Evolutionary conservation across 2,888 invertebrate genomes (phyloP).

Genomic region (Diaphora mendica): DNA sequence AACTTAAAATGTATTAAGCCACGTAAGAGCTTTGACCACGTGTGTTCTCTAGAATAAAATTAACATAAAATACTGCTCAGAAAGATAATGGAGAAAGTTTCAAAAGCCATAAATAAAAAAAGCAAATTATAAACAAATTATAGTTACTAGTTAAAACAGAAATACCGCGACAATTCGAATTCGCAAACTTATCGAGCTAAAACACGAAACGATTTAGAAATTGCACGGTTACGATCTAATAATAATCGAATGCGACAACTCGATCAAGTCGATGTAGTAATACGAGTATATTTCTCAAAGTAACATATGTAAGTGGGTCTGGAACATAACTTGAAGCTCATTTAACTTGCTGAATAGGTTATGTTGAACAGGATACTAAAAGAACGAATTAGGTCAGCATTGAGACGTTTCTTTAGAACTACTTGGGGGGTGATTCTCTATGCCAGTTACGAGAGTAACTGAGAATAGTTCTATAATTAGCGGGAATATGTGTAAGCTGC

Average conservation of each 20-base stretch:
- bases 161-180: not conserved
- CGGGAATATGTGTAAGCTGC: not conserved
- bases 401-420: constrained; percentile 6
- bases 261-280: not conserved
- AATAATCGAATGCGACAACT: not conserved
- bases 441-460: not conserved
- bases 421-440: not conserved
- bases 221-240: not conserved
- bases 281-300: not conserved
- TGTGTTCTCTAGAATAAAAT: not conserved
- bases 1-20: no score
- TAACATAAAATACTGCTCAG: not conserved
- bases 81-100: not conserved
- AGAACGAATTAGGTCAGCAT: constrained; percentile 5
- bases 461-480: not conserved
- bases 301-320: not conserved
- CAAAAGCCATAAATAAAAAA: not conserved
- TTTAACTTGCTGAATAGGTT: constrained; percentile 16
- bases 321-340: constrained; percentile 3
- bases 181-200: not conserved
- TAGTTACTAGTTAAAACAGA: not conserved
- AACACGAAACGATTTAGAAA: not conserved
- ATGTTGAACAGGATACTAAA: constrained; percentile 8
- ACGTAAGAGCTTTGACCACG: not conserved
- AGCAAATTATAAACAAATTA: not conserved